Conservation (phyloP, 1,140 invertebrate genomes). For the Probaryconus sp. region DNA sequence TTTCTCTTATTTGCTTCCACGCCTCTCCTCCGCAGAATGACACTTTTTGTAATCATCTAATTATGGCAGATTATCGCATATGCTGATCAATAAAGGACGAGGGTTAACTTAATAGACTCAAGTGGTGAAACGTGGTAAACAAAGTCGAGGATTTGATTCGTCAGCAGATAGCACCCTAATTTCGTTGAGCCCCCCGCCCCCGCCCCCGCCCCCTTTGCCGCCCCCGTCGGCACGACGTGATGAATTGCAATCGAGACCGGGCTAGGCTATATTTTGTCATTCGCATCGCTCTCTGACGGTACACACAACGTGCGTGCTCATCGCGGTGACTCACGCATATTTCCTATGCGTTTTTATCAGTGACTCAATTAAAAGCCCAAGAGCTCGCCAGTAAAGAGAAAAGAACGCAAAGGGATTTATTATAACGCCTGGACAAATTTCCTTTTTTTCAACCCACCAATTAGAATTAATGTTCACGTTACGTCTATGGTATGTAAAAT, state of each 20-base stretch:
- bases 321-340: slow-evolving; percentile 42
- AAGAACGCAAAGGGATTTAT: not conserved
- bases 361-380: slow-evolving; percentile 26
- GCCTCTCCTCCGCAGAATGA: slow-evolving; percentile 13
- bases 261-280: slow-evolving; percentile 5
- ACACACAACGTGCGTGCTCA: slow-evolving; percentile 25
- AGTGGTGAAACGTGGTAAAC: slow-evolving; percentile 28
- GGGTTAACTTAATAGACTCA: slow-evolving; percentile 45
- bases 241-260: slow-evolving; percentile 4
- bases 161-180: slow-evolving; percentile 27
- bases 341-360: slow-evolving; percentile 47
- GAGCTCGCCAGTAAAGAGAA: not conserved
- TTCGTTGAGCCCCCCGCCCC: slow-evolving; percentile 14
- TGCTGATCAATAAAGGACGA: slow-evolving; percentile 33
- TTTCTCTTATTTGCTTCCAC: slow-evolving; percentile 32
- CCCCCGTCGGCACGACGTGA: slow-evolving; percentile 1
- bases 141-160: slow-evolving; percentile 36
- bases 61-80: slow-evolving; percentile 19
- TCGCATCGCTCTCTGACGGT: slow-evolving; percentile 2
- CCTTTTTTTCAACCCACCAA: no score
- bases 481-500: no score
- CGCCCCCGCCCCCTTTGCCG: slow-evolving; percentile 5
- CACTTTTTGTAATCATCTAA: slow-evolving; percentile 41
- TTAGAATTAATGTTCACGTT: no score
- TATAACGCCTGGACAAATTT: not conserved